Evolutionary conservation across 2,888 invertebrate genomes (phyloP).

Genomic region (Apamea anceps): DNA sequence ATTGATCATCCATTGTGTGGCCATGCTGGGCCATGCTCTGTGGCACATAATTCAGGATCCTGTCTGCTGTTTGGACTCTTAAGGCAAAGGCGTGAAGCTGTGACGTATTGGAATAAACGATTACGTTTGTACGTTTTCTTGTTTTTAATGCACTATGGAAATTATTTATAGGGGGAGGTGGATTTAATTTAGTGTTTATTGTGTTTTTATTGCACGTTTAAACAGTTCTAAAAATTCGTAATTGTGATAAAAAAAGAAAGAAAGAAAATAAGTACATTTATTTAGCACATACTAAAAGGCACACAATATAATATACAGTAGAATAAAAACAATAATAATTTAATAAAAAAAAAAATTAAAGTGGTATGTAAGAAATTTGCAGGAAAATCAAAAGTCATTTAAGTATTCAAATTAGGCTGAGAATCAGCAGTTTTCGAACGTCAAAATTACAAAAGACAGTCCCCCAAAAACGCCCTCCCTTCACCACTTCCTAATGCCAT

Average conservation of each 20-base stretch:
- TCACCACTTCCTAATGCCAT: no score
- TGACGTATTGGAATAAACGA: conserved; percentile 71
- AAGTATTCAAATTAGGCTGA: no score
- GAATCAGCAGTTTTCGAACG: no score
- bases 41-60: conserved; percentile 84
- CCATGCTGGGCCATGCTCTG: conserved; percentile 57
- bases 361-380: no score
- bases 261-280: not conserved
- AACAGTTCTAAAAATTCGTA: not conserved
- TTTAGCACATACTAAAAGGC: not conserved
- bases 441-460: no score
- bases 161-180: conserved; percentile 50
- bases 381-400: no score
- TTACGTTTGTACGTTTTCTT: conserved; percentile 63
- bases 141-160: conserved; percentile 50
- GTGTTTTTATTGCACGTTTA: not conserved
- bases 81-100: conserved; percentile 70
- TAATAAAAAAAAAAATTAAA: no score
- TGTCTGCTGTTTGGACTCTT: conserved; percentile 82
- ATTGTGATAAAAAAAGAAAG: not conserved
- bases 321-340: no score
- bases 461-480: no score
- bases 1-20: conserved; percentile 86
- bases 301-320: no score
- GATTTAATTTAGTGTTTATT: conserved; percentile 33